These are phyloP conservation scores for Atherinosoma microstoma DNA, from an alignment of 2,797 vertebrate genomes.

Conservation along the genomic window DNA sequence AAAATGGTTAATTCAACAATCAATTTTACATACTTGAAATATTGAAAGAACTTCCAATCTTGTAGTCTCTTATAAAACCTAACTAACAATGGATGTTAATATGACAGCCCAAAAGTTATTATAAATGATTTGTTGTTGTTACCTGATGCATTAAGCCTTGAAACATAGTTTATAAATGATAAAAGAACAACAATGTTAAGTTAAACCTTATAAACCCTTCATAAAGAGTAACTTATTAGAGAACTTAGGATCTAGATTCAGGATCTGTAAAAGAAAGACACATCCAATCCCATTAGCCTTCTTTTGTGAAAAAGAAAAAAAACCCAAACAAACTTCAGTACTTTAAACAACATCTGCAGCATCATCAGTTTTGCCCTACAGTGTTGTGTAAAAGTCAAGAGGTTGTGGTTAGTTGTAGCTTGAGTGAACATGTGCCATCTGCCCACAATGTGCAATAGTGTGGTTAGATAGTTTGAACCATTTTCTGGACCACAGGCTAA, in stretches of 20 bases:
- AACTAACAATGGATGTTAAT: background rate
- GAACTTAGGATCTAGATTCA: background rate
- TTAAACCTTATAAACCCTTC: background rate
- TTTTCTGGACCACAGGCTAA: constrained; percentile 48
- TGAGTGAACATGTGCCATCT: constrained; percentile 59
- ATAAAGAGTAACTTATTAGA: background rate
- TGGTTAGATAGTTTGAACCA: constrained; percentile 52
- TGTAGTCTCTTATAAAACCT: background rate
- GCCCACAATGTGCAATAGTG: constrained; percentile 50
- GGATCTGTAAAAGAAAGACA: constrained; percentile 12
- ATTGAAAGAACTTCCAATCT: background rate
- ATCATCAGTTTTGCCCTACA: constrained; percentile 25
- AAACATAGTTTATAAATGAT: background rate
- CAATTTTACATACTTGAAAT: background rate
- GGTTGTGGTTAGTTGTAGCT: constrained; percentile 58
- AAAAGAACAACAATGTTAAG: background rate
- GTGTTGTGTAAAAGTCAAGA: constrained; percentile 41
- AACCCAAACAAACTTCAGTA: background rate
- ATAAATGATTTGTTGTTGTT: background rate
- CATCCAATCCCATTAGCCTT: background rate
- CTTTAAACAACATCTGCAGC: constrained; percentile 32
- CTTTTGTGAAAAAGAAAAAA: constrained; percentile 6
- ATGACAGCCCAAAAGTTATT: background rate
- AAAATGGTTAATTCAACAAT: background rate
- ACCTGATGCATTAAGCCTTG: background rate